These are phyloP conservation scores for Hypocryptadius cinnamomeus DNA, from an alignment of 2,113 vertebrate genomes.

Conservation along the genomic window DNA sequence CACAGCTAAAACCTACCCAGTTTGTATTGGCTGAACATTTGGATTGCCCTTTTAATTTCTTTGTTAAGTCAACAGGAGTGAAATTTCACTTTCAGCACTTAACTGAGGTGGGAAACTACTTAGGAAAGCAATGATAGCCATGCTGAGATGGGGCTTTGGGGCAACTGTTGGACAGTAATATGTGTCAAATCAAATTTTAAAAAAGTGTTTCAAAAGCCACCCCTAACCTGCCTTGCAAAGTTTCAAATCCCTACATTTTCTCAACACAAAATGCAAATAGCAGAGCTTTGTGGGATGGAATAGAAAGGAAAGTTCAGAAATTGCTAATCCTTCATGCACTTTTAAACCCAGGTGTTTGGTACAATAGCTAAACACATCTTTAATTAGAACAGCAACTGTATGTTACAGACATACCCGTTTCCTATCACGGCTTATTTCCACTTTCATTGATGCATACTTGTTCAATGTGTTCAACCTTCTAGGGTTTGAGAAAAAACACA, in stretches of 20 bases:
- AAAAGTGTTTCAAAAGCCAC: not conserved
- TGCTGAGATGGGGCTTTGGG: not conserved
- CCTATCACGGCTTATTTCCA: slow-evolving; percentile 74
- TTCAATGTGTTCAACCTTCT: slow-evolving; percentile 84
- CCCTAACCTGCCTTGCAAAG: not conserved
- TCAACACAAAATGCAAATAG: not conserved
- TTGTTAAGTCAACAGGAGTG: not conserved
- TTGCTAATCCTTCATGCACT: not conserved
- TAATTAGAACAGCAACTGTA: not conserved
- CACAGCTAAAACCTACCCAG: not conserved
- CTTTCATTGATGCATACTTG: slow-evolving; percentile 79
- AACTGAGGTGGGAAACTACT: not conserved
- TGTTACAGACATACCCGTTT: slow-evolving; percentile 67
- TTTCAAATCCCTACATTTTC: not conserved
- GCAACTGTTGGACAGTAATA: not conserved
- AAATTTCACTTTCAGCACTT: not conserved
- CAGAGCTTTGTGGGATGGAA: not conserved
- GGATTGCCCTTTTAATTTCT: not conserved
- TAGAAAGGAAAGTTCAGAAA: not conserved
- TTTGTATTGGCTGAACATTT: not conserved
- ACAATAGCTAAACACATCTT: not conserved
- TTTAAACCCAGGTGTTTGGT: not conserved
- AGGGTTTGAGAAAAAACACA: not conserved
- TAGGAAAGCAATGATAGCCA: not conserved
- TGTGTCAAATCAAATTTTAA: not conserved